Base-by-base conservation (phyloP, 2,888 invertebrate genomes). In the Thyatira batis region DNA sequence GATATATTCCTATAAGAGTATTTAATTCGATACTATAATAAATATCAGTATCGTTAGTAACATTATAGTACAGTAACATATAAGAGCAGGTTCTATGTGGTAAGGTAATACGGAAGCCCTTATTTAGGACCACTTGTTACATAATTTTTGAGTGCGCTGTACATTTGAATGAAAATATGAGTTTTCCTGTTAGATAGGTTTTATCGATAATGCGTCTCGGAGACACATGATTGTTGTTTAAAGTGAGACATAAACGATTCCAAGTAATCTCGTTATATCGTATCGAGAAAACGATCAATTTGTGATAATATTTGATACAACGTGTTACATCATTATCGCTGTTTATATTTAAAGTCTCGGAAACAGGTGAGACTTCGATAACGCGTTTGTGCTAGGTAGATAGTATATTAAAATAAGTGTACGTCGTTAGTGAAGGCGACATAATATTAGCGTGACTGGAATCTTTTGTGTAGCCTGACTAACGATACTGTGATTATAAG, bases 261-360 rank as follows among this genome's bases (percentile, higher is more conserved):
- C 64, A 54, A 54, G 72, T 72, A 72, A 72, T 69, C 64, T 62
- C 51, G 60, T 61, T 60, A 65, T 56, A 66, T 67, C 62, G 58
- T 60, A 63, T 55, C 59, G 53, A 49, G 45, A 64, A 62, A 68
- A 63, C 63, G 61, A 66, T 73, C 69, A 65, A 58, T 52, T 48
- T 57, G 55, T 70, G 69, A 73, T 72, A 70, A 66, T 62, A 55
- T 58, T 52, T 66, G 67, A 71, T 72, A 70, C 72, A 73, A 64
- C 50, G 39, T 27, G 28, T 39, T 48, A 48, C 20, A 20, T 27
- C 27, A 21, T 48, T 17, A 25, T 46, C 46, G 27, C 10, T 46
- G 46, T 46, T 46, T 46, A 27, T 27, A n/a, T 46, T 46, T 13
- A 13, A 13, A 5, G 33, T 13, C 4, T 39, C 17, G 17, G 39